Conservation (phyloP, 2,888 invertebrate genomes). For the Caenorhabditis angaria region DNA sequence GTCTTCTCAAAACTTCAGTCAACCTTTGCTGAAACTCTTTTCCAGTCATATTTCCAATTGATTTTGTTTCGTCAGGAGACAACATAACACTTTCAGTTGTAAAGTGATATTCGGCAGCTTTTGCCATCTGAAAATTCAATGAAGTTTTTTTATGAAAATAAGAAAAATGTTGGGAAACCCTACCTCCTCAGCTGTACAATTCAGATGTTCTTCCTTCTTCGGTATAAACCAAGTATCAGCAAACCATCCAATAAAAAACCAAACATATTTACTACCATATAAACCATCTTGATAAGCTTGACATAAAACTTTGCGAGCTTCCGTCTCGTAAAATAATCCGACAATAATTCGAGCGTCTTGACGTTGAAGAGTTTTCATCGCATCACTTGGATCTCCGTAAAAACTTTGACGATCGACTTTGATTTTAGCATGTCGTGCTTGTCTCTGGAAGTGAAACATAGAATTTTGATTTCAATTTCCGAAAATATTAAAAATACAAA, state of each 20-base stretch:
- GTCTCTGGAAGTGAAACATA: conserved; percentile 77
- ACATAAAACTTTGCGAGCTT: conserved; percentile 93
- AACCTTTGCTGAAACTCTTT: conserved; percentile 85
- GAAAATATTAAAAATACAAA: conserved; percentile 2
- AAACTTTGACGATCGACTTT: conserved; percentile 97
- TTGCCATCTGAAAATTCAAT: conserved; percentile 82
- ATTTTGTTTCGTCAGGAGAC: conserved; percentile 89
- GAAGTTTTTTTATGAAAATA: background rate
- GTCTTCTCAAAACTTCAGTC: conserved; percentile 76
- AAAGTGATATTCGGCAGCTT: conserved; percentile 94
- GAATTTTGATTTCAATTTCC: no score
- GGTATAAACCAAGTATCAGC: conserved; percentile 98
- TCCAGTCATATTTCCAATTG: conserved; percentile 79
- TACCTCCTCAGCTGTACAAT: conserved; percentile 83
- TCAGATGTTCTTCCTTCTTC: conserved; percentile 82
- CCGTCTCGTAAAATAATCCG: conserved; percentile 96
- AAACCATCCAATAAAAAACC: conserved; percentile 99
- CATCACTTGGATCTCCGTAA: conserved; percentile 91
- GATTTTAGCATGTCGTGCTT: conserved; percentile 87
- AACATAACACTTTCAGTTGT: conserved; percentile 99
- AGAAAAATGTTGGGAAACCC: no score
- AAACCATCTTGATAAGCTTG: conserved; percentile 89
- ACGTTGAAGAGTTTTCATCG: conserved; percentile 87
- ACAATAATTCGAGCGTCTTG: conserved; percentile 98
- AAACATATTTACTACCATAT: conserved; percentile 94